Percentiles rank a stretch among this genome's conserved stretches.
Conservation (phyloP, 2,113 vertebrate species). For the Rynchops niger region DNA sequence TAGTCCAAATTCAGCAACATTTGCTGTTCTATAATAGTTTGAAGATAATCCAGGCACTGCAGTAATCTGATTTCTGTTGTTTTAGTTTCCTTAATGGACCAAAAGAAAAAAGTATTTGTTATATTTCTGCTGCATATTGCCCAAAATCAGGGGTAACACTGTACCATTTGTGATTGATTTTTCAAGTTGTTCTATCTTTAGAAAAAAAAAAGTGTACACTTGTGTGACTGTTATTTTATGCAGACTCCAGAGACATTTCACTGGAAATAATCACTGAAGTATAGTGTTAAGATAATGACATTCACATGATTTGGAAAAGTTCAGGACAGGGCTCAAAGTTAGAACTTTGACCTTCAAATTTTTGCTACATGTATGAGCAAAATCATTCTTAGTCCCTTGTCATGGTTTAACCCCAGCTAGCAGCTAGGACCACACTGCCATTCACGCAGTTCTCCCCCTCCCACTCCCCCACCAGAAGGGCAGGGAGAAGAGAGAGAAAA, state of each 20-base stretch:
- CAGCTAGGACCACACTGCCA: too few species aligned
- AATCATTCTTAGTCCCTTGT: background rate
- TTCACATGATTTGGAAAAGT: background rate
- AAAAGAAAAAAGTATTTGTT: background rate
- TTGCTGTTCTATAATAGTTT: background rate
- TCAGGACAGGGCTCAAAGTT: background rate
- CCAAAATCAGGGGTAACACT: background rate
- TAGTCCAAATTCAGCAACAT: background rate
- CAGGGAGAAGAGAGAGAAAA: background rate
- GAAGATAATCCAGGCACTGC: background rate
- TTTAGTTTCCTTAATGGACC: background rate
- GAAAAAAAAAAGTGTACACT: background rate
- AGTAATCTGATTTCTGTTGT: background rate
- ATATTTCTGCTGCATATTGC: background rate
- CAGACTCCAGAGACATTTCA: background rate
- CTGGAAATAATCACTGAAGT: background rate
- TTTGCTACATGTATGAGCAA: accelerated
- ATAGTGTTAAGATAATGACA: background rate
- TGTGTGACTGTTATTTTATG: background rate
- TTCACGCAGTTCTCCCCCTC: too few species aligned
- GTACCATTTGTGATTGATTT: background rate
- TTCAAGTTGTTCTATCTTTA: background rate
- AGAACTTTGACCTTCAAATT: background rate
- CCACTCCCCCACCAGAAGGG: background rate
- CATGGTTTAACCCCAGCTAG: too few species aligned